Evolutionary conservation across 2,797 vertebrate species (phyloP).

Genomic region (Petrocephalus sullivani): DNA sequence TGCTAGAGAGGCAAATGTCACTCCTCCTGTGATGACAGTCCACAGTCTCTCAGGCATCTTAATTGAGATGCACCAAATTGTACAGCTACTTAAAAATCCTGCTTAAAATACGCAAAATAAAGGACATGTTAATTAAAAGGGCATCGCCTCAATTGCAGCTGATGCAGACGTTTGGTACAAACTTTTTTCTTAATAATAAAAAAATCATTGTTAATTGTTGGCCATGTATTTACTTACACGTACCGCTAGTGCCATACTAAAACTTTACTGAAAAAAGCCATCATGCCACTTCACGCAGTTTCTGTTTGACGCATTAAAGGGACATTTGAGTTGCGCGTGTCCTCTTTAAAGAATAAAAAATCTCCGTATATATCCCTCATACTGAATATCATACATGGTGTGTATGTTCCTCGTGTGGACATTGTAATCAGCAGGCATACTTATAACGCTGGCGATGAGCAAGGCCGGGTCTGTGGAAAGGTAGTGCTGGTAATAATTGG

Average conservation of each 20-base stretch:
- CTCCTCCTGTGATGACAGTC: not conserved
- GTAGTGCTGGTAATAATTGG: slow-evolving; percentile 56
- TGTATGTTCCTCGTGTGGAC: not conserved
- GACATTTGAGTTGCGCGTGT: not conserved
- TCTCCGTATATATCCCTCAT: slow-evolving; percentile 10
- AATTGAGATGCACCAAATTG: not conserved
- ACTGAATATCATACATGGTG: not conserved
- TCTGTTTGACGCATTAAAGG: slow-evolving; percentile 23
- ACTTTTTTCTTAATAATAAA: not conserved
- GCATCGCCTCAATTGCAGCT: not conserved
- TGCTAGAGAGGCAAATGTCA: not conserved
- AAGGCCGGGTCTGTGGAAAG: slow-evolving; percentile 59
- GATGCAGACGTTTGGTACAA: not conserved
- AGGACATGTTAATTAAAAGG: not conserved
- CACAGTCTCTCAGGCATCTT: not conserved
- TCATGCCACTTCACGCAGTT: not conserved
- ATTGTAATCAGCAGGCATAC: slow-evolving; percentile 37
- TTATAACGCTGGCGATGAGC: slow-evolving; percentile 29
- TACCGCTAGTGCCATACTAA: slow-evolving; percentile 1
- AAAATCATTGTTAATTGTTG: not conserved
- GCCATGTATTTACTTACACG: not conserved
- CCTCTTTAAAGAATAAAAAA: not conserved
- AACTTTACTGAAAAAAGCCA: not conserved
- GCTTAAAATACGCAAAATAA: not conserved
- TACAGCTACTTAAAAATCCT: not conserved